These are phyloP conservation scores for Junonia oenone DNA, from an alignment of 2,888 invertebrate genomes.

Conservation along the genomic window DNA sequence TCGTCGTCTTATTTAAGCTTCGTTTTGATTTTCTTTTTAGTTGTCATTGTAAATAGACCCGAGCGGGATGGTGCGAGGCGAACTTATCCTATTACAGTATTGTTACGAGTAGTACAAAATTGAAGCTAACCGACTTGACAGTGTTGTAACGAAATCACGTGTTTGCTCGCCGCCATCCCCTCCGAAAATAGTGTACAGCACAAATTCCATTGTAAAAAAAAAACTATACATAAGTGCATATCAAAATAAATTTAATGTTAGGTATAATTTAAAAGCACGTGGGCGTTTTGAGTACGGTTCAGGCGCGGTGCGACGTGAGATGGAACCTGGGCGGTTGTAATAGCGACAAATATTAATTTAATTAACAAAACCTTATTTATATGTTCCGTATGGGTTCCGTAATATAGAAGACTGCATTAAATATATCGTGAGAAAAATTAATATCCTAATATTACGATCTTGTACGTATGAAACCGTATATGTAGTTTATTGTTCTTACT, in stretches of 20 bases:
- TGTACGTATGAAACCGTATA: slow-evolving; percentile 10
- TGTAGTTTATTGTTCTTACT: slow-evolving; percentile 7
- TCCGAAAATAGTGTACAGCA: slow-evolving; percentile 63
- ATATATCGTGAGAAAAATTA: slow-evolving; percentile 24
- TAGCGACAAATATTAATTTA: slow-evolving; percentile 10
- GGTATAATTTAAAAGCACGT: slow-evolving; percentile 58
- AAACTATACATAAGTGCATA: slow-evolving; percentile 71
- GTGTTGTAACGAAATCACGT: slow-evolving; percentile 20
- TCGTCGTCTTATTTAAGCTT: slow-evolving; percentile 49
- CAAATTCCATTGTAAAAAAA: slow-evolving; percentile 73
- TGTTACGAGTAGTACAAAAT: slow-evolving; percentile 51
- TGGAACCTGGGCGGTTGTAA: slow-evolving; percentile 12
- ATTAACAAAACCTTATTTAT: slow-evolving; percentile 15
- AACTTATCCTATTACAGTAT: slow-evolving; percentile 36
- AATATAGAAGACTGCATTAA: slow-evolving; percentile 32
- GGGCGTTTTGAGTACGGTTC: slow-evolving; percentile 31
- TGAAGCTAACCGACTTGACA: slow-evolving; percentile 40
- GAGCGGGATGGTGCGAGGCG: slow-evolving; percentile 44
- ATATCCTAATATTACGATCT: slow-evolving; percentile 19
- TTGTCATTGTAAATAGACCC: slow-evolving; percentile 63
- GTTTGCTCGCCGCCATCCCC: slow-evolving; percentile 22
- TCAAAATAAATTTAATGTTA: slow-evolving; percentile 73
- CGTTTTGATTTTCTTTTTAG: slow-evolving; percentile 47
- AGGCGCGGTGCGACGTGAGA: slow-evolving; percentile 3
- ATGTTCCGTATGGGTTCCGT: slow-evolving; percentile 21